Percentiles rank a stretch among this genome's conserved stretches.
Evolutionary conservation across 2,888 invertebrate species (phyloP).

Genomic region (Agrilus cyanescens): DNA sequence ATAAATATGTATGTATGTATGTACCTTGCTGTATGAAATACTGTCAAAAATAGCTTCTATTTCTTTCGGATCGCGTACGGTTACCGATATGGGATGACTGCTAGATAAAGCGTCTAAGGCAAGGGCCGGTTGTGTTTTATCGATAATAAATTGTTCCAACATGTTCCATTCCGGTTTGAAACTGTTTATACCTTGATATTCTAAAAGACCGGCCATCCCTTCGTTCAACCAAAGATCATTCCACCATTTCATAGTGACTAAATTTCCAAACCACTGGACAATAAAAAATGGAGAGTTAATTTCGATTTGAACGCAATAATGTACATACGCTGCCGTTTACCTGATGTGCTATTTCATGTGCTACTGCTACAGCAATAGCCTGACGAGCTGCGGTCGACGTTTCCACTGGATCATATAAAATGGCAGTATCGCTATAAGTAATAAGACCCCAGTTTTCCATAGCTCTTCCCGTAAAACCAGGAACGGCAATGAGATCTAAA

Average conservation of each 20-base stretch:
- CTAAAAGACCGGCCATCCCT: constrained; percentile 73
- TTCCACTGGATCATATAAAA: constrained; percentile 50
- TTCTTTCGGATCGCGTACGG: constrained; percentile 55
- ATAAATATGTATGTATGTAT: constrained; percentile 5
- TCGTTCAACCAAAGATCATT: constrained; percentile 86
- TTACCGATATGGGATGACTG: constrained; percentile 59
- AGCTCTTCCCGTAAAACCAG: constrained; percentile 65
- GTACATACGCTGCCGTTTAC: constrained; percentile 27
- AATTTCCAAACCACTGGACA: constrained; percentile 69
- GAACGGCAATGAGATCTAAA: constrained; percentile 61
- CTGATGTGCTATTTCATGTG: constrained; percentile 68
- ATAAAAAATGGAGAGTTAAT: constrained; percentile 15
- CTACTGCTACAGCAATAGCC: constrained; percentile 52
- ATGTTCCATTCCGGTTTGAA: constrained; percentile 53
- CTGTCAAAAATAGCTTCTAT: constrained; percentile 65
- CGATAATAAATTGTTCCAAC: constrained; percentile 59
- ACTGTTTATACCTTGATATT: constrained; percentile 57
- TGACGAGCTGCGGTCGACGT: constrained; percentile 55
- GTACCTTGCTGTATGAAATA: constrained; percentile 61
- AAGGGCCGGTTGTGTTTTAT: constrained; percentile 56
- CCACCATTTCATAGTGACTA: constrained; percentile 93
- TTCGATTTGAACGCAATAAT: not conserved
- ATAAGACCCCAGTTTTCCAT: constrained; percentile 82
- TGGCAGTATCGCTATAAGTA: constrained; percentile 57
- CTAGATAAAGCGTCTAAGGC: constrained; percentile 55